Conservation (phyloP, 2,797 vertebrate genomes). For the Tragelaphus eurycerus region DNA sequence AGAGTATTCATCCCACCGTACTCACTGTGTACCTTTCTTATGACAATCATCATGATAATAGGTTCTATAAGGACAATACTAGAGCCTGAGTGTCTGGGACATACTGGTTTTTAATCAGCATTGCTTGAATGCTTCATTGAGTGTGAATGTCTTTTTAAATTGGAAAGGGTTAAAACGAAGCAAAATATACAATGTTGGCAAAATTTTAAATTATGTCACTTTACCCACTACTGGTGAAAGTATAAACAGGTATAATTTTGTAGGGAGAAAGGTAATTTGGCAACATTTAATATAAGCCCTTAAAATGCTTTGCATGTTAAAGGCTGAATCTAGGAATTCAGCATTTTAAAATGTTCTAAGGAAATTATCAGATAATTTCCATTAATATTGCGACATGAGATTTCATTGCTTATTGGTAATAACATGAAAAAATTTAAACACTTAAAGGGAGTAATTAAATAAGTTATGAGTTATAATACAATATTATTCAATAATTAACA, state of each 20-base stretch:
- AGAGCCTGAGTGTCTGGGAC: neutral
- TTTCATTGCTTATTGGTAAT: neutral
- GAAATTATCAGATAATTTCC: neutral
- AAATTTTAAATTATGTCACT: neutral
- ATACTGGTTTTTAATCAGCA: neutral
- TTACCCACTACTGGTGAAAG: neutral
- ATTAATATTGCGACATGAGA: neutral
- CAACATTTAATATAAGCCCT: neutral
- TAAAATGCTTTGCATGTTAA: neutral
- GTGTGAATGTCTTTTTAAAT: neutral
- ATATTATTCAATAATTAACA: neutral
- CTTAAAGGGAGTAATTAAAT: neutral
- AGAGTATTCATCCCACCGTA: rapidly evolving
- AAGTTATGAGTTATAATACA: neutral
- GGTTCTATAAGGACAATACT: neutral
- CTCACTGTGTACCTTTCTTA: rapidly evolving
- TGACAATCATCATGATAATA: rapidly evolving
- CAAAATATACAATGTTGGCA: neutral
- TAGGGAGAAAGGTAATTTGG: neutral
- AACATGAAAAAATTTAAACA: neutral
- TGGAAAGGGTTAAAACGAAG: neutral
- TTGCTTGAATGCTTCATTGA: neutral
- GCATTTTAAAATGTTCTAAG: neutral
- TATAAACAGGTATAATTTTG: neutral
- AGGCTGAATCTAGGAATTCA: neutral